phyloP scores from a whole-genome alignment of 2,888 invertebrate species.

The Brenthis hecate region DNA sequence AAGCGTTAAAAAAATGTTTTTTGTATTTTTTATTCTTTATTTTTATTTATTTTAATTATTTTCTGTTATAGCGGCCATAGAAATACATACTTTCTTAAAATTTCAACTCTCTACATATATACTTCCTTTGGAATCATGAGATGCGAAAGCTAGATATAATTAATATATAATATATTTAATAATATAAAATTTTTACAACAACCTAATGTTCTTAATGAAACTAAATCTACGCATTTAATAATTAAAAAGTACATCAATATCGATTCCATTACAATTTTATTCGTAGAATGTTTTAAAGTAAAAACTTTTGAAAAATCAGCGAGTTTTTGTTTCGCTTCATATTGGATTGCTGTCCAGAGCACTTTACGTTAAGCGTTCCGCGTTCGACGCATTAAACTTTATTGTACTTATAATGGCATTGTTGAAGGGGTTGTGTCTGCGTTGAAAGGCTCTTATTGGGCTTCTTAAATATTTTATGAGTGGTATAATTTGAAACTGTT shows the following conservation, averaged over 20 bases:
- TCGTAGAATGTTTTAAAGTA: not conserved
- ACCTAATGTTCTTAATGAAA: too few species aligned
- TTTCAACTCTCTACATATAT: too few species aligned
- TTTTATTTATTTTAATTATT: too few species aligned
- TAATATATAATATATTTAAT: too few species aligned
- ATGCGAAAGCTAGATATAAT: too few species aligned
- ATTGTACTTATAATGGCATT: conserved; percentile 26
- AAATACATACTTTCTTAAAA: too few species aligned
- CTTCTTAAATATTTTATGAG: conserved; percentile 1
- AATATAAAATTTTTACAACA: too few species aligned
- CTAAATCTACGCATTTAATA: not conserved
- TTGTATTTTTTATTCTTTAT: too few species aligned
- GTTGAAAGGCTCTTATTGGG: conserved; percentile 19
- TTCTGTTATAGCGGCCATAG: too few species aligned
- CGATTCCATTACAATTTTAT: conserved; percentile 1
- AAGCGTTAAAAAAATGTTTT: too few species aligned
- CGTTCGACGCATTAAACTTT: conserved; percentile 25
- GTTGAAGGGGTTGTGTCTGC: conserved; percentile 29
- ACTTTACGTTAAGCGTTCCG: conserved; percentile 22
- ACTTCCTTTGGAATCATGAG: too few species aligned
- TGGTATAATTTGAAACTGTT: conserved; percentile 10
- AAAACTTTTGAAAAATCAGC: conserved; percentile 1
- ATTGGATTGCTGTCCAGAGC: conserved; percentile 24
- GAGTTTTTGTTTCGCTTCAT: conserved; percentile 7
- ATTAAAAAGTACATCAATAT: not conserved